Base-by-base conservation (phyloP, 2,888 invertebrate genomes). In the Cantharis nigra region DNA sequence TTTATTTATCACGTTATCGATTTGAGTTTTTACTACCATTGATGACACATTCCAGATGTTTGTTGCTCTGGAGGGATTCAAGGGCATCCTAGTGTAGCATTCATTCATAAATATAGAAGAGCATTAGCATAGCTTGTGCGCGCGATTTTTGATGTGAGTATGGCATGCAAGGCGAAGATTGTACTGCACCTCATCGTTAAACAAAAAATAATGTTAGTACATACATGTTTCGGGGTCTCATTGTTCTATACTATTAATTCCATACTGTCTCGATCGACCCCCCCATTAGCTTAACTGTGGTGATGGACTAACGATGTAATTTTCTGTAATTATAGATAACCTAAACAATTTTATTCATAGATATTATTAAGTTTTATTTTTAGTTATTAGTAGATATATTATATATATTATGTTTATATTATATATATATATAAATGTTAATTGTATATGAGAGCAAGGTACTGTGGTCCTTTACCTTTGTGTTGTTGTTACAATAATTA, bases 41-140 rank as follows among this genome's bases (percentile, higher is more conserved):
- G 77, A 80, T 81, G 72, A 87, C 87, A 89, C 89, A 89, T 89
- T 89, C 89, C 89, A 89, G 87, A 87, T 85, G 85, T 87, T 49
- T 67, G 65, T 67, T 67, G 88, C 87, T 88, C 88, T 88, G 87
- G 87, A 87, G 89, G 89, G 89, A 89, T 89, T 87, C 85, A 88
- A 88, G 89, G 89, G 89, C 89, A 89, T 89, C 88, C 85, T 87
- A 87, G 84, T 73, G 75, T 84, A 84, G 83, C 80, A 81, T 86
- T 49, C 49, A 49, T 49, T 49, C 49, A 49, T 49, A 49, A 49
- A 49, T 49, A 49, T 49, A 49, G 49, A 49, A 49, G 49, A 85
- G 83, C 65, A 26, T 67, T 85, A 85, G 84, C 80, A 78, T 85
- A 85, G 84, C 82, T 79, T 82, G 74, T 78, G 78, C 77, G 76